Base-by-base conservation (phyloP, 2,888 invertebrate species). In the Phengaris alcon region DNA sequence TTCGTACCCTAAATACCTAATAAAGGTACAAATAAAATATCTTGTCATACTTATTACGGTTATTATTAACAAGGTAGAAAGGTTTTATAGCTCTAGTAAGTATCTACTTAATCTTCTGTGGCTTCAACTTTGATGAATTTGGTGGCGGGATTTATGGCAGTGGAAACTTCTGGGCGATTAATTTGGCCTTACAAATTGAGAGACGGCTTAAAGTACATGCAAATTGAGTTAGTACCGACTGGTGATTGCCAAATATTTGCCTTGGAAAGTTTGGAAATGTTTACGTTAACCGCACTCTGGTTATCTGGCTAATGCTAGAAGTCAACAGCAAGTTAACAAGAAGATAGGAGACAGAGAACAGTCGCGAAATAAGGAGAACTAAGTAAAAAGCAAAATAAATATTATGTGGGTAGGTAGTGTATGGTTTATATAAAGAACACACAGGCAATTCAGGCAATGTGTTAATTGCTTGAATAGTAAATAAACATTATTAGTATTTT, bases 241-340 rank as follows among this genome's bases (percentile, higher is more conserved):
- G 70, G 70, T 51, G 70, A 70, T 70, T 70, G 70, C 48, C 70
- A 70, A 70, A 70, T 70, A 70, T 69, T 70, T 70, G 70, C 48
- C 48, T 70, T 51, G 70, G 48, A 70, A 70, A 70, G 48, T 70
- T 70, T 15, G 70, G 51, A 70, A 70, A 70, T 70, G 70, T 70
- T 70, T 70, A 48, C 70, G 48, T 15, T 70, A 70, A 51, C 70
- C 51, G 70, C 70, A 70, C 70, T 51, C 48, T n/a, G 22, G 64
- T 44, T 64, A 64, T 64, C 64, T 64, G 35, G 64, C 64, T 64
- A 64, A 64, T 64, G 64, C 64, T 64, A 35, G 64, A 9, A 64
- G 64, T 64, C 64, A 64, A 64, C 64, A 44, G 6, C 35, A 35
- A 64, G 64, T 64, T 44, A 35, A 64, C 64, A 64, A 64, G 64